Base-by-base conservation (phyloP, 2,113 vertebrate genomes). In the Spheniscus mendiculus region DNA sequence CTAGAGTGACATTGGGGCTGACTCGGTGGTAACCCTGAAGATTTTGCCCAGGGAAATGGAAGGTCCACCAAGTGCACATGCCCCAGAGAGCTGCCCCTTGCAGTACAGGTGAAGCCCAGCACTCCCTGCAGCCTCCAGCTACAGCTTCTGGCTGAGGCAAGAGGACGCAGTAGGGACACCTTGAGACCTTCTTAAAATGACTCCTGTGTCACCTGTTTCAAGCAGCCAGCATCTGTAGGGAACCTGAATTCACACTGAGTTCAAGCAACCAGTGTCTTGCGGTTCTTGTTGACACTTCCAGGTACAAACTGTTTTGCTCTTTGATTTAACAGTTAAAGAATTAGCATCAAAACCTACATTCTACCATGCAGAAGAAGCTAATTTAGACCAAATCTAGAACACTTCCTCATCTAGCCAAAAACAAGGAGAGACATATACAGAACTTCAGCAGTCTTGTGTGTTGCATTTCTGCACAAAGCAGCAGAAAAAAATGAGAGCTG, bases 11-110 rank as follows among this genome's bases (percentile, higher is more conserved):
- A 0, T 25, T 58, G 20, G 42, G 42, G 22, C 44, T 76, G 61
- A n/a, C 29, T 63, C 11, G 2, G 15, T 62, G 0, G 0, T 34
- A 56, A 32, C 13, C 18, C 27, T 49, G 21, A 71, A 71, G 32
- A 42, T 77, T 38, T 89, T 61, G 36, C 23, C 12, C 22, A 26
- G 49, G 23, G 14, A 89, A 77, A 61, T 25, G 36, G 47, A 47
- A 89, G 59, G 44, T 63, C 26, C 34, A 22, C 3, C 20, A 61
- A 77, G 23, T n/a, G 42, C 50, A 45, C 14, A 4, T 15, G 30
- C 17, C 72, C 30, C 32, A 44, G 7, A 56, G 38, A 49, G 5
- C 55, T 88, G 19, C n/a, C 40, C 4, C 22, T 71, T 1, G 0
- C 12, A 17, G 38, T 15, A 15, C 18, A 25, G 23, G n/a, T 69